phyloP scores from a whole-genome alignment of 2,113 vertebrate species.

The Rhodinocichla rosea region DNA sequence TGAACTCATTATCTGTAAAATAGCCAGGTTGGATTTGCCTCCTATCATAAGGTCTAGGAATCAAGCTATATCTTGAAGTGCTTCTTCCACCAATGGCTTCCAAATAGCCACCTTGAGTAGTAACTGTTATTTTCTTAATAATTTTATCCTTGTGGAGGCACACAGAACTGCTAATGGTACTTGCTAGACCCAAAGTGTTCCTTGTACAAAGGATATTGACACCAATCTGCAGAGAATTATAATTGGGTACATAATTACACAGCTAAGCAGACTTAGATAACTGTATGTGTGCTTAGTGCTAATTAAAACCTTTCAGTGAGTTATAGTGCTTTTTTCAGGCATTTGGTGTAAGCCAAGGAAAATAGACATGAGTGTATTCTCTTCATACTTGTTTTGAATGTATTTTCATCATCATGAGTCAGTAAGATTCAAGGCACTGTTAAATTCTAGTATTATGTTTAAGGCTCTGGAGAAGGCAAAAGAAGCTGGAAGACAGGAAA shows the following conservation, averaged over 20 bases:
- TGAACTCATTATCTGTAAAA: neutral
- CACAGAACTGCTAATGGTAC: neutral
- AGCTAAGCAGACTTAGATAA: neutral
- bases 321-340: neutral
- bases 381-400: neutral
- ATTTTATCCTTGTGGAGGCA: neutral
- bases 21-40: neutral
- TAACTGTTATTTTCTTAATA: neutral
- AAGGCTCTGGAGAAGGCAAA: constrained; percentile 96
- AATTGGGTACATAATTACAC: neutral
- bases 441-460: constrained; percentile 24
- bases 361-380: neutral
- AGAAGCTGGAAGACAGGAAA: constrained; percentile 93
- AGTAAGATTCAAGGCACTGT: neutral
- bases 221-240: neutral
- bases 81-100: neutral
- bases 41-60: neutral
- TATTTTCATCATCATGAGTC: neutral
- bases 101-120: neutral
- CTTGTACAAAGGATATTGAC: neutral
- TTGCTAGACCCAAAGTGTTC: neutral
- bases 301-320: neutral
- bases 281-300: neutral
- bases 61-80: neutral
- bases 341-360: neutral